Evolutionary conservation across 2,113 vertebrate genomes (phyloP), one percentile per base, ranked within the genome.

Genomic region (Peucedramus taeniatus): DNA sequence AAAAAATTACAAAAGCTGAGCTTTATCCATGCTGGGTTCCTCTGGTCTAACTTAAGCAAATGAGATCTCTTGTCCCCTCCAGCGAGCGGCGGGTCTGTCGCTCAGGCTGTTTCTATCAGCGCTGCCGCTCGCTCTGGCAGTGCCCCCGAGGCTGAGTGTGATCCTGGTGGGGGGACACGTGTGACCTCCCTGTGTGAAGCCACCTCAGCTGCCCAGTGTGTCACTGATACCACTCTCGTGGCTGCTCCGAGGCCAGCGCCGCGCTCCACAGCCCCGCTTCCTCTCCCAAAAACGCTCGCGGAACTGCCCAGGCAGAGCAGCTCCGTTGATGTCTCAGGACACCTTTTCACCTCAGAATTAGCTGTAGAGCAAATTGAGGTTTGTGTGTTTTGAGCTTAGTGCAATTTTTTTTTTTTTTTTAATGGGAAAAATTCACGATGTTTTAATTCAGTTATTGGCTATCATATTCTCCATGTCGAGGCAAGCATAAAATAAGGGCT

Each of bases 21-120:
- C 64, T 97, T 80, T 78, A 83, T 71, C 66, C 69, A 53, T 53
- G 78, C 79, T 35, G 83, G 33, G 74, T 35, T 95, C 57, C 72
- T 91, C 51, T 83, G 84, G 83, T 94, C 44, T 94, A 94, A 93
- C 37, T 94, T 94, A 87, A 96, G 76, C 95, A 95, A 94, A 96
- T 95, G 88, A 96, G 95, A 93, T 97, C 22, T 53, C 54, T 44
- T 57, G 53, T 94, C 86, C 92, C 94, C 91, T 88, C 45, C 83
- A 96, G 95, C 81, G 31, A 92, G 83, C 2, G 66, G 84, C 60
- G 27, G 76, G n/a, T 60, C 80, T 75, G 78, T 35, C 71, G 74
- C 96, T 90, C 13, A 49, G 96, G 69, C 83, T 64, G 76, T 15
- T 78, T 68, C 84, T 69, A 37, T 96, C 91, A 92, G 90, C 4